Evolutionary conservation across 2,888 invertebrate genomes (phyloP).

Genomic region (Notocelia uddmanniana): DNA sequence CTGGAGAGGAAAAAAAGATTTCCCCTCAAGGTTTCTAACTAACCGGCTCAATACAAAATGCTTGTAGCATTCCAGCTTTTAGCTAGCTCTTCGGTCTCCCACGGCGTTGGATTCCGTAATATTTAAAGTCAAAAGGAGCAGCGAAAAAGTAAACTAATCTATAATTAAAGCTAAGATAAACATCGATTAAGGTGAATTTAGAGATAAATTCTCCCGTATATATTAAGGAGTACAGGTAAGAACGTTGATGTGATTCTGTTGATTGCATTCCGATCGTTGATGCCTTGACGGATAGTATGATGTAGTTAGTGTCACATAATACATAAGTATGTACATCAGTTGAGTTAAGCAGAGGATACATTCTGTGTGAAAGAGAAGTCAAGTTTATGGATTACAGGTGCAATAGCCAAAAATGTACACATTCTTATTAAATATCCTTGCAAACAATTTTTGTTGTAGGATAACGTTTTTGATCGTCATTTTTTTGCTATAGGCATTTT

Average conservation of each 20-base stretch:
- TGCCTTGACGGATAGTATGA: conserved; percentile 5
- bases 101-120: conserved; percentile 9
- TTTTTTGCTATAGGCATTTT: no score
- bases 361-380: conserved; percentile 8
- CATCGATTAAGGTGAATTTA: conserved; percentile 12
- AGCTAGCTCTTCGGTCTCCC: conserved; percentile 19
- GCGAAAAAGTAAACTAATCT: conserved; percentile 21
- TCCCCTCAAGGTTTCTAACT: conserved; percentile 37
- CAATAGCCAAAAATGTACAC: not conserved
- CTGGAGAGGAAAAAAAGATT: conserved; percentile 37
- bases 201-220: conserved; percentile 26
- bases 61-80: conserved; percentile 23
- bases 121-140: conserved; percentile 10
- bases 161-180: conserved; percentile 21
- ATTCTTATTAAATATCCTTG: no score
- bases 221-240: conserved; percentile 24
- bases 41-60: conserved; percentile 32
- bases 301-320: conserved; percentile 2
- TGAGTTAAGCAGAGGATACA: conserved; percentile 5
- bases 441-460: no score
- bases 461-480: no score
- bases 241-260: conserved; percentile 15
- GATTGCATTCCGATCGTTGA: conserved; percentile 16
- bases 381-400: not conserved
- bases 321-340: no score